Base-by-base conservation (phyloP, 2,113 vertebrate genomes). In the Diglossa brunneiventris region DNA sequence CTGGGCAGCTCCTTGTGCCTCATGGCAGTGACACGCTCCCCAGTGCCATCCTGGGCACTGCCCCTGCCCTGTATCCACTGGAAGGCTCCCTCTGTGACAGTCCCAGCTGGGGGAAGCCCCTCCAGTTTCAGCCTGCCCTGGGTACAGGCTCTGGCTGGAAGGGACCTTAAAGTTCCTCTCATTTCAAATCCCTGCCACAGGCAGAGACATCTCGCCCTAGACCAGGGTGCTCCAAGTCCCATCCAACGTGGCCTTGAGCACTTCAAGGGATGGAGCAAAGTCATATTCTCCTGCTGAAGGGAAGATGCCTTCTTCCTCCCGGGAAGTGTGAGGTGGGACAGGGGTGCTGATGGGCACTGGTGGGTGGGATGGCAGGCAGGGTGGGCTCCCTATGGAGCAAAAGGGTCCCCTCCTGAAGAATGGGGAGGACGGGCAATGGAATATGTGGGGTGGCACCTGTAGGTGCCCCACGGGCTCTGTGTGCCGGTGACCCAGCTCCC, bases 401-500 rank as follows among this genome's bases (percentile, higher is more conserved):
- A 49, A 11, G 11, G 11, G 14, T 12, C 5, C 17, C 33, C 7
- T 26, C 62, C 62, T 7, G 14, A 35, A n/a, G 19, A n/a, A 10
- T 4, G 5, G 18, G 46, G 11, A 53, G 27, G 22, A 67, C 67
- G 17, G 49, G 8, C 30, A 41, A 1, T 3, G 30, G 37, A 28
- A 58, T 6, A 22, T 9, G 28, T 10, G 6, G 11, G 13, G 20
- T 4, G 50, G 31, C 42, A 33, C 27, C n/a, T 23, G 15, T 1
- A 14, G 53, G 53, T 56, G 53, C 31, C 31, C 30, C 53, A 9
- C 31, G 53, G 53, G 53, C 53, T 56, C 53, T 13, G 53, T 31
- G 8, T 3, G 49, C 12, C 11, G 3, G 22, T 9, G 12, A 10
- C 22, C 21, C 67, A 0, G 4, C 15, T 11, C 39, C 11, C 3